phyloP scores from a whole-genome alignment of 2,888 invertebrate genomes.

The Drosophila neonasuta region DNA sequence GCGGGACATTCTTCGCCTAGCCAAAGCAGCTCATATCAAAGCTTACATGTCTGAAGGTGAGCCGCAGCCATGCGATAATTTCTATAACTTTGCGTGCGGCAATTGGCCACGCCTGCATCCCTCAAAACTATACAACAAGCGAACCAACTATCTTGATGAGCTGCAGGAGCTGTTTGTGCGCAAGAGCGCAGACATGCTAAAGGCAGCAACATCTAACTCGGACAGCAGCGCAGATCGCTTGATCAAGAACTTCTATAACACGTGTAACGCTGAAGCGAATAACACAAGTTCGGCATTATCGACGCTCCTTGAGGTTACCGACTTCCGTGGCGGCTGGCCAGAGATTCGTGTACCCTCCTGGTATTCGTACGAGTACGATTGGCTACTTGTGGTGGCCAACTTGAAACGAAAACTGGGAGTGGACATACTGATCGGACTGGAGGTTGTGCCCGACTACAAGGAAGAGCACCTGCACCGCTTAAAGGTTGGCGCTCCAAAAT shows the following conservation, averaged over 20 bases:
- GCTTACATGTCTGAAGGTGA: conserved; percentile 69
- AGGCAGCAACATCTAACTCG: conserved; percentile 32
- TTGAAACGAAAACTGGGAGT: conserved; percentile 75
- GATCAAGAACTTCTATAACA: conserved; percentile 75
- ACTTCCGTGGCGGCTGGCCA: conserved; percentile 80
- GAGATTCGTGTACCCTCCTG: conserved; percentile 65
- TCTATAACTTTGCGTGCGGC: conserved; percentile 80
- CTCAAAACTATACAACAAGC: conserved; percentile 48
- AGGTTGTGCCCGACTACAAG: conserved; percentile 76
- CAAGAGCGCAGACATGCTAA: conserved; percentile 77
- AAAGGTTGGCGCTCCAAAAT: conserved; percentile 76
- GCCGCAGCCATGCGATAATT: conserved; percentile 69
- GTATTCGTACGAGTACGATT: conserved; percentile 78
- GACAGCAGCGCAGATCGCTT: conserved; percentile 71
- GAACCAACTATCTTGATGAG: conserved; percentile 74
- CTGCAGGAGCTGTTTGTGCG: conserved; percentile 73
- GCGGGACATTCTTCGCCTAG: conserved; percentile 66
- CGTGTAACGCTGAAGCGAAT: conserved; percentile 66
- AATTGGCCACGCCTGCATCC: conserved; percentile 77
- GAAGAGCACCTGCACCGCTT: conserved; percentile 75
- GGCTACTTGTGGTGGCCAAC: conserved; percentile 75
- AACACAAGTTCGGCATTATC: conserved; percentile 56
- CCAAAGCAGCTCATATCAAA: conserved; percentile 77
- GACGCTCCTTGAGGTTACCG: conserved; percentile 63
- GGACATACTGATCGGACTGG: conserved; percentile 78